Evolutionary conservation across 2,113 vertebrate species (phyloP).

Genomic region (Pelmatolapia mariae): DNA sequence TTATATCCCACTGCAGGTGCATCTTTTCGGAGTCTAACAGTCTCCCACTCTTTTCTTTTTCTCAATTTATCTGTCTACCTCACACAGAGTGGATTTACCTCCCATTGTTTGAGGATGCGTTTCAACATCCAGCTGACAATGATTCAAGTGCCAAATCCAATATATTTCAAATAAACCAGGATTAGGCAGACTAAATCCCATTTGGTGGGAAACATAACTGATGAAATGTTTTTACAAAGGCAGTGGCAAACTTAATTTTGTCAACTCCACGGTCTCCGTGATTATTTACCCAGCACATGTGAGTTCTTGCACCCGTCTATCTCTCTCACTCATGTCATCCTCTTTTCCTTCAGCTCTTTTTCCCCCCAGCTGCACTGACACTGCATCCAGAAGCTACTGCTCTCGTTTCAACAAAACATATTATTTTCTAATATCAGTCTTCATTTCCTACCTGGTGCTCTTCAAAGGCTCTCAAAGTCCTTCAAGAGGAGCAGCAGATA

Average conservation of each 20-base stretch:
- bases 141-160: slow-evolving; percentile 56
- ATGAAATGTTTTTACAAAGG: slow-evolving; percentile 12
- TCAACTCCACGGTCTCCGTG: background rate
- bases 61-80: background rate
- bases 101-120: slow-evolving; percentile 30
- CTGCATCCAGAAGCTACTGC: background rate
- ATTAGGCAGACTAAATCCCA: slow-evolving; percentile 47
- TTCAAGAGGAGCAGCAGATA: slow-evolving; percentile 17
- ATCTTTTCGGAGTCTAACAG: slow-evolving; percentile 7
- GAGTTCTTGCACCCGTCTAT: background rate
- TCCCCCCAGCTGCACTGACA: background rate
- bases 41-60: background rate
- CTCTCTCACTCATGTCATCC: background rate
- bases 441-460: slow-evolving; percentile 28
- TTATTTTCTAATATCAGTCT: slow-evolving; percentile 27
- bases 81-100: slow-evolving; percentile 31
- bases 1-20: background rate
- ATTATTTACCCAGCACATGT: slow-evolving; percentile 23
- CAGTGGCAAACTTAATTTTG: slow-evolving; percentile 27
- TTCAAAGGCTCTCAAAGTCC: slow-evolving; percentile 48
- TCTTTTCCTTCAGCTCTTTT: background rate
- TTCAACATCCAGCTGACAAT: slow-evolving; percentile 48
- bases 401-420: slow-evolving; percentile 24
- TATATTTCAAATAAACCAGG: slow-evolving; percentile 58
- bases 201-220: slow-evolving; percentile 22